Conservation (phyloP, 1,140 invertebrate species). For the Pectinophora gossypiella region DNA sequence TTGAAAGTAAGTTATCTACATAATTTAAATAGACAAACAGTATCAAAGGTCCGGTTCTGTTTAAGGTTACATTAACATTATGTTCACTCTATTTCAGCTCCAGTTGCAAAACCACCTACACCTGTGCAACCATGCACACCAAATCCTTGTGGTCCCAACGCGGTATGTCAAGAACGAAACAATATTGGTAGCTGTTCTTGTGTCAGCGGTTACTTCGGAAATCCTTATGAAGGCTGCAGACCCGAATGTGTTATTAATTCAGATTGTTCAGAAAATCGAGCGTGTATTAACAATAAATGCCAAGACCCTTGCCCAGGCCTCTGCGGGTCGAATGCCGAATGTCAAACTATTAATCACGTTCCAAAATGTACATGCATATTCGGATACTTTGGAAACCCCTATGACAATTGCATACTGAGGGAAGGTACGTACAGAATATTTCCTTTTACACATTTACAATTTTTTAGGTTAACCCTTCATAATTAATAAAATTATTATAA, state of each 20-base stretch:
- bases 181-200: slow-evolving; percentile 83
- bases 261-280: slow-evolving; percentile 81
- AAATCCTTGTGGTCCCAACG: slow-evolving; percentile 83
- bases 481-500: slow-evolving; percentile 4
- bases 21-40: background rate
- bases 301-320: slow-evolving; percentile 85
- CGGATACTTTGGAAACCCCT: slow-evolving; percentile 82
- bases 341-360: slow-evolving; percentile 84
- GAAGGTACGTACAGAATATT: slow-evolving; percentile 74
- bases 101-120: slow-evolving; percentile 32
- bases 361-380: slow-evolving; percentile 81
- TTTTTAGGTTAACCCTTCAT: background rate
- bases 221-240: slow-evolving; percentile 84
- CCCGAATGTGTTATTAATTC: slow-evolving; percentile 85
- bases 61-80: too few species aligned
- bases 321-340: slow-evolving; percentile 84
- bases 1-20: slow-evolving; percentile 31
- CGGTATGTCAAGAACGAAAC: slow-evolving; percentile 80
- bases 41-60: too few species aligned
- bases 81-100: slow-evolving; percentile 23
- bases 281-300: slow-evolving; percentile 85
- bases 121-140: slow-evolving; percentile 53
- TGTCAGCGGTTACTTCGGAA: slow-evolving; percentile 80
- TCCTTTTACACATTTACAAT: slow-evolving; percentile 1
- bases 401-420: slow-evolving; percentile 75